Base-by-base conservation (phyloP, 2,113 vertebrate species). In the Apeltes quadracus region DNA sequence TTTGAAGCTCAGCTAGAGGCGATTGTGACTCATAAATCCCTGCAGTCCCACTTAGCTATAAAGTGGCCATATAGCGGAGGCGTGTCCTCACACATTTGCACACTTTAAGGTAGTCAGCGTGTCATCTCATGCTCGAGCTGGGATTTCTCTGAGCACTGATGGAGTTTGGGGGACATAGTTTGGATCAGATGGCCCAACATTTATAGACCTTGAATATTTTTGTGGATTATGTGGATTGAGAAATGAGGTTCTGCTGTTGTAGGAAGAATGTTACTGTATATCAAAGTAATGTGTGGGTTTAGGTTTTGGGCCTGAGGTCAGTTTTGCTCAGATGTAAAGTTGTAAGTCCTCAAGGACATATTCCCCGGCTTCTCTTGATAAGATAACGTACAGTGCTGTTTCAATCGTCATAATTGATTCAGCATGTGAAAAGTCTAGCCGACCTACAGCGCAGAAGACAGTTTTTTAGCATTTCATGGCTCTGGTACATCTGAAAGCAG, bases 1-100 rank as follows among this genome's bases (percentile, higher is more conserved):
- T 86, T 87, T 83, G 74, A 66, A 83, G 86, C 72, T 75, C 69
- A 22, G 68, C 86, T 85, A 77, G 79, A 83, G 72, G 83, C 69
- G 86, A 87, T 79, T 88, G 88, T 72, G 83, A 87, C 80, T 85
- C 62, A 69, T 83, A 88, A 84, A 83, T 88, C 79, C 66, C 73
- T 51, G 65, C 75, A 78, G 79, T 84, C 79, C 78, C 59, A 72
- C 82, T 82, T 66, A 61, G 57, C 83, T 74, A 75, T 79, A 79
- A 78, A 81, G 77, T 78, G 79, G 86, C 75, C 63, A 25, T 65
- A 68, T 50, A 62, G 66, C 59, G 64, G 70, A 85, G 80, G 82
- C 85, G 54, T 72, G 58, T 36, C 79, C 84, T 78, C 67, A 79
- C 43, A 66, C 71, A 70, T 83, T 78, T 78, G 69, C 56, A 46